A percentile compares a stretch with the other conserved stretches of the same genome.
Conservation (phyloP, 2,888 invertebrate genomes). For the Nemotelus pantherinus region DNA sequence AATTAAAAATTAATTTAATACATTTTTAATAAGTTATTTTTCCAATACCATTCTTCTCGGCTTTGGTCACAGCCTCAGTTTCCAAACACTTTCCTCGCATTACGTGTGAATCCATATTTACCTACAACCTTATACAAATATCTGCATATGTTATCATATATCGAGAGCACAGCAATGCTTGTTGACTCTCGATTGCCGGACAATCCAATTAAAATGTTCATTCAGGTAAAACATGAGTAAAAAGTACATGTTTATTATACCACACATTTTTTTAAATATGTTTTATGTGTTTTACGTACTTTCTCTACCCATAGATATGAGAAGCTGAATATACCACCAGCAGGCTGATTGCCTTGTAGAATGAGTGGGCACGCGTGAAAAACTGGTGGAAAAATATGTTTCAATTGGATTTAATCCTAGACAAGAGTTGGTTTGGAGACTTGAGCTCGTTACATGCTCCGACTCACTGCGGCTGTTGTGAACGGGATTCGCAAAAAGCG, state of each 20-base stretch:
- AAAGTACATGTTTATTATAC: constrained; percentile 32
- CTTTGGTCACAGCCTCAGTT: neutral
- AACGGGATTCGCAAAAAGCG: too few species aligned
- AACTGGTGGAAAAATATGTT: too few species aligned
- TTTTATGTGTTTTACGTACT: too few species aligned
- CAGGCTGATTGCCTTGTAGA: too few species aligned
- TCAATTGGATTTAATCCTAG: too few species aligned
- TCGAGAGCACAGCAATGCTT: neutral
- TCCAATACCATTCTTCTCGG: neutral
- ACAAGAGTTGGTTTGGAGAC: too few species aligned
- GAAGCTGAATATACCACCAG: too few species aligned
- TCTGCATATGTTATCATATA: neutral
- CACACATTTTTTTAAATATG: too few species aligned
- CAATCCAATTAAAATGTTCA: constrained; percentile 41
- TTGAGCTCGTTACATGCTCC: too few species aligned
- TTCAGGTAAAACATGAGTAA: constrained; percentile 27
- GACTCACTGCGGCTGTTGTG: too few species aligned
- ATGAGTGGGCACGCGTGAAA: too few species aligned
- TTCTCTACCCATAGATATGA: too few species aligned
- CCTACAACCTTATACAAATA: neutral
- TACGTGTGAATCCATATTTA: neutral
- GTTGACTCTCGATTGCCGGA: neutral
- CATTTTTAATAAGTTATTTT: constrained; percentile 24
- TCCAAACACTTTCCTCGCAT: neutral
- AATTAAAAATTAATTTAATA: constrained; percentile 29